Percentiles rank a stretch among this genome's conserved stretches.
phyloP scores from a whole-genome alignment of 2,888 invertebrate genomes.

The Dorcus hopei region DNA sequence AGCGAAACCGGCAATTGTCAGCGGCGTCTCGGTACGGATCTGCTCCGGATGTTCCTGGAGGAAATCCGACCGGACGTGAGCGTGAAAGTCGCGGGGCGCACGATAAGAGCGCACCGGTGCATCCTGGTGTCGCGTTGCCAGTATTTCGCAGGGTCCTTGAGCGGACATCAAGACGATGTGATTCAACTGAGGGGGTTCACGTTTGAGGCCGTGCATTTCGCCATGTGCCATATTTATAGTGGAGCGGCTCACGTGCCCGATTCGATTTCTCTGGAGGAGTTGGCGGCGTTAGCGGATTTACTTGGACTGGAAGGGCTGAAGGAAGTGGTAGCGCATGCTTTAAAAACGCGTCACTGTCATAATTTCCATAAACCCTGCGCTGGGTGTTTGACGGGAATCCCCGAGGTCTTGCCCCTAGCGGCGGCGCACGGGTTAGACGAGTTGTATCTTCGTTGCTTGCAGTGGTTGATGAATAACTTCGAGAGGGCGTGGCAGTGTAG shows the following conservation, averaged over 20 bases:
- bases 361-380: slow-evolving; percentile 93
- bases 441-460: slow-evolving; percentile 68
- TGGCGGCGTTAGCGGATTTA: slow-evolving; percentile 87
- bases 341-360: slow-evolving; percentile 86
- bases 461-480: slow-evolving; percentile 86
- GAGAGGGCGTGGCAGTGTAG: slow-evolving; percentile 88
- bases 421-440: slow-evolving; percentile 85
- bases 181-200: slow-evolving; percentile 57
- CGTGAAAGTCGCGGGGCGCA: slow-evolving; percentile 65
- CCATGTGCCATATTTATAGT: slow-evolving; percentile 90
- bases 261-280: slow-evolving; percentile 67
- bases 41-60: slow-evolving; percentile 86
- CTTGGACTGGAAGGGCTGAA: slow-evolving; percentile 86
- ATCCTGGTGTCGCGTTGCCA: slow-evolving; percentile 88
- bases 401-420: slow-evolving; percentile 79
- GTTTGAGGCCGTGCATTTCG: slow-evolving; percentile 83
- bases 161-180: slow-evolving; percentile 65
- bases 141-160: slow-evolving; percentile 88
- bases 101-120: slow-evolving; percentile 87
- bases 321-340: slow-evolving; percentile 83
- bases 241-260: slow-evolving; percentile 87
- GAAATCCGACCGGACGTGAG: slow-evolving; percentile 89
- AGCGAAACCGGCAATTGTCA: slow-evolving; percentile 23
- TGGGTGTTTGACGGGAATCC: slow-evolving; percentile 80
- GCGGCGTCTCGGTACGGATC: slow-evolving; percentile 74